These are phyloP conservation scores for Polymixis flavicincta DNA, from an alignment of 2,888 invertebrate species.

Conservation along the genomic window DNA sequence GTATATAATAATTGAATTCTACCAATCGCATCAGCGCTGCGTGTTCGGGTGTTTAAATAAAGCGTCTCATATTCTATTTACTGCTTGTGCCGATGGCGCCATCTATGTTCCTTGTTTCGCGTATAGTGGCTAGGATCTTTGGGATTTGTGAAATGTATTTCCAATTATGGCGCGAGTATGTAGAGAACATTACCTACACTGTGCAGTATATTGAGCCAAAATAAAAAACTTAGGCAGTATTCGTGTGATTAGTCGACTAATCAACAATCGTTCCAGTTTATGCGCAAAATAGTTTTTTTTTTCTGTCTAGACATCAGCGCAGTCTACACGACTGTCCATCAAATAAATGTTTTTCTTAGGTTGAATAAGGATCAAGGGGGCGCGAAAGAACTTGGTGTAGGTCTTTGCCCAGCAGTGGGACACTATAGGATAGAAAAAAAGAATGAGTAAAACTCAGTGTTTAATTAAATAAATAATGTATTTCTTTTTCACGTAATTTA, in stretches of 20 bases:
- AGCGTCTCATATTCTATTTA: background rate
- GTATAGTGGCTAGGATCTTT: too few relatives aligned
- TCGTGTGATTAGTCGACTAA: too few relatives aligned
- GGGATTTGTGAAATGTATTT: too few relatives aligned
- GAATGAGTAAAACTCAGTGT: background rate
- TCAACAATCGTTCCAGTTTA: background rate
- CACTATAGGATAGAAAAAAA: background rate
- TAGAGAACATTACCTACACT: too few relatives aligned
- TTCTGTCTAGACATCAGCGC: background rate
- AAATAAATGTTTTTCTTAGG: background rate
- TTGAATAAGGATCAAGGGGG: background rate
- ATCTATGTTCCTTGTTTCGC: too few relatives aligned
- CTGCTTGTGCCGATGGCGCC: too few relatives aligned
- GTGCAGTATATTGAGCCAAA: too few relatives aligned
- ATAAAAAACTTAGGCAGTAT: too few relatives aligned
- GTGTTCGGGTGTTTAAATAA: background rate
- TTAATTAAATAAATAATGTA: constrained; percentile 32
- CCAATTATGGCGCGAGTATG: too few relatives aligned
- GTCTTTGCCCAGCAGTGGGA: background rate
- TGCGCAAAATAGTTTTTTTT: too few relatives aligned
- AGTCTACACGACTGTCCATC: background rate
- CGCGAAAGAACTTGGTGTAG: background rate
- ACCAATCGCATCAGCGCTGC: background rate
- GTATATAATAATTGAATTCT: background rate
- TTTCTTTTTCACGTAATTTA: background rate